A percentile compares a stretch with the other conserved stretches of the same genome.
phyloP scores from a whole-genome alignment of 2,113 vertebrate genomes.

The Copsychus sechellarum region DNA sequence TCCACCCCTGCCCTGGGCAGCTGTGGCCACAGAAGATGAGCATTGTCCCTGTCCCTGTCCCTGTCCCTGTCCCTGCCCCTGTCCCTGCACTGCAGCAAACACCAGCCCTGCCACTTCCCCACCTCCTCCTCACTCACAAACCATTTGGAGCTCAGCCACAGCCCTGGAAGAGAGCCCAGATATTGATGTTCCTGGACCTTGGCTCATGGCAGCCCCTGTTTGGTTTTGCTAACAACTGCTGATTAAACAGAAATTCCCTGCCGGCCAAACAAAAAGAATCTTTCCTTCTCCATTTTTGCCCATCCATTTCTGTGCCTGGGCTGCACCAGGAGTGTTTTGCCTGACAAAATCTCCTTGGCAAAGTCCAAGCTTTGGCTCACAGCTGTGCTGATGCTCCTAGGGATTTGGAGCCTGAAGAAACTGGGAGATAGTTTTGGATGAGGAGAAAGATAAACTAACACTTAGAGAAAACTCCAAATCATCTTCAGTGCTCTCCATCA shows the following conservation, averaged over 20 bases:
- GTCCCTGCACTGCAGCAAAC: background rate
- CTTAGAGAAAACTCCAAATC: background rate
- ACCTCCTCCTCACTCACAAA: background rate
- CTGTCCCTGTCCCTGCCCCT: background rate
- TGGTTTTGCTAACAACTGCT: conserved; percentile 56
- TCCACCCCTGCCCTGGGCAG: background rate
- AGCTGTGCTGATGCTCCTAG: background rate
- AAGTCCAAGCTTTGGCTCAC: background rate
- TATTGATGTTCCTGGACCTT: conserved; percentile 41
- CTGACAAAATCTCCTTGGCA: background rate
- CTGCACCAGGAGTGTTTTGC: background rate
- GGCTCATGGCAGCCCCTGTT: conserved; percentile 40
- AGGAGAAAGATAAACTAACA: background rate
- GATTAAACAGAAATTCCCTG: conserved; percentile 57
- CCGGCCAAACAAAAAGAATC: conserved; percentile 18
- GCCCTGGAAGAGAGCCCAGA: conserved; percentile 41
- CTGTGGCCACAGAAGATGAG: background rate
- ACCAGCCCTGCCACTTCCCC: background rate
- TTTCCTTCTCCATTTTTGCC: conserved; percentile 9
- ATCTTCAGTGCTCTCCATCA: background rate
- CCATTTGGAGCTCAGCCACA: background rate
- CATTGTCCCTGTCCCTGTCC: background rate
- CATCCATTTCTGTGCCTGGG: background rate
- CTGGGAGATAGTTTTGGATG: background rate
- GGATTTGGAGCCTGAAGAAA: background rate